Percentiles rank a stretch among this genome's conserved stretches.
Conservation (phyloP, 23 tunicate species). For the Halocynthia aurantium region DNA sequence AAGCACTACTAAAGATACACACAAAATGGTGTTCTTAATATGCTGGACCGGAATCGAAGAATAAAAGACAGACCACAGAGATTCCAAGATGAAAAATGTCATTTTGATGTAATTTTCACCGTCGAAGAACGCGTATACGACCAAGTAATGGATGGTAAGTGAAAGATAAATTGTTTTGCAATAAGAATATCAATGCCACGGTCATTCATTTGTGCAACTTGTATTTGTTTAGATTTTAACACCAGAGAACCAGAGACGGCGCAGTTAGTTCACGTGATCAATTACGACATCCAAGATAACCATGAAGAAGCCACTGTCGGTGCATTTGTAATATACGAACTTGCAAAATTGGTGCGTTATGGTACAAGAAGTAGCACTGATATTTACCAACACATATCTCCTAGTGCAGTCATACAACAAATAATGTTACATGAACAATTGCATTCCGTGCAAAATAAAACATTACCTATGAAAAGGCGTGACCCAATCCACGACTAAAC, state of each 20-base stretch:
- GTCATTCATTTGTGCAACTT: neutral
- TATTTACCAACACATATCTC: no score
- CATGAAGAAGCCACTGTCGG: constrained; percentile 98
- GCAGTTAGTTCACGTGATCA: constrained; percentile 77
- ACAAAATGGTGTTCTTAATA: constrained; percentile 85
- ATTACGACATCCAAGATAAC: constrained; percentile 82
- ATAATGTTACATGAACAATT: no score
- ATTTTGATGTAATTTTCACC: constrained; percentile 66
- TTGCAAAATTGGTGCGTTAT: constrained; percentile 55
- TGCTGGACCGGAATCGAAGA: constrained; percentile 91
- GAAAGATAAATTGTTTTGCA: neutral
- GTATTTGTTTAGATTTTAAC: constrained; percentile 60
- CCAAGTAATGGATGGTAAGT: constrained; percentile 83
- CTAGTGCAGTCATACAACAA: no score
- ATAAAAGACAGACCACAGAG: constrained; percentile 79
- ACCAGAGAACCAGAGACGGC: constrained; percentile 36
- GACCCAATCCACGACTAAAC: neutral
- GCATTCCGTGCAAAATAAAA: no score
- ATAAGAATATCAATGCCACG: neutral
- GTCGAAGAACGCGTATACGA: constrained; percentile 94
- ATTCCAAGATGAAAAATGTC: constrained; percentile 52
- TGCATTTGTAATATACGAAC: constrained; percentile 83
- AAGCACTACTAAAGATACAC: constrained; percentile 28
- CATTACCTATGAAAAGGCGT: no score
- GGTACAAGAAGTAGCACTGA: neutral